A percentile compares a stretch with the other conserved stretches of the same genome.
Conservation (phyloP, 2,797 vertebrate species). For the Spea hammondii region DNA sequence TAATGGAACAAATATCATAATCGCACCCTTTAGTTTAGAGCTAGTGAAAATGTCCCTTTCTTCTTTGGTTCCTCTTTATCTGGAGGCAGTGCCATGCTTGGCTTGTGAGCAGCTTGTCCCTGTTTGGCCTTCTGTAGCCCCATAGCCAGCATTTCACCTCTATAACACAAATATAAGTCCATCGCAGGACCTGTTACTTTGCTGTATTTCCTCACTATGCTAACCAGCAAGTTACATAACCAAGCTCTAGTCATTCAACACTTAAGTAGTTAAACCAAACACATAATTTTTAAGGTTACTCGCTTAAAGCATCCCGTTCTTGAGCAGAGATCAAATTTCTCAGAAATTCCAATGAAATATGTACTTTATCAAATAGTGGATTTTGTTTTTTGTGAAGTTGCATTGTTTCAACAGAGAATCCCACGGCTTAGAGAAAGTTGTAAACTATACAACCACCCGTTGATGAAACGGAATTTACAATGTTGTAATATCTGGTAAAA, state of each 20-base stretch:
- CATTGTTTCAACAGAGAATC: too few species aligned
- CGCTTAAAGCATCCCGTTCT: neutral
- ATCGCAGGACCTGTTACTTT: neutral
- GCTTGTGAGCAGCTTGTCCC: too few species aligned
- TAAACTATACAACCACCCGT: too few species aligned
- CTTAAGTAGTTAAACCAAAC: constrained; percentile 2
- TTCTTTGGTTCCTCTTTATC: too few species aligned
- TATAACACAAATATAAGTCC: too few species aligned
- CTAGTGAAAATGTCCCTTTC: too few species aligned
- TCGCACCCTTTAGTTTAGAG: constrained; percentile 19
- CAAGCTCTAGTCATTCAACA: neutral
- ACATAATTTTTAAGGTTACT: constrained; percentile 17
- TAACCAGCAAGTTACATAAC: neutral
- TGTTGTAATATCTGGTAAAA: too few species aligned
- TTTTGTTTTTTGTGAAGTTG: neutral
- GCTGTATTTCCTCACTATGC: neutral
- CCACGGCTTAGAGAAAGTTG: too few species aligned
- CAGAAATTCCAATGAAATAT: constrained; percentile 19
- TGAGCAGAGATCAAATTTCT: constrained; percentile 19
- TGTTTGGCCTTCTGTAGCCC: too few species aligned
- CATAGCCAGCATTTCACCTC: too few species aligned
- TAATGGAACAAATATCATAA: constrained; percentile 20
- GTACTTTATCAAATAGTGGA: constrained; percentile 13
- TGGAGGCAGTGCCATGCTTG: too few species aligned
- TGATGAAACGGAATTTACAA: too few species aligned